Evolutionary conservation across 2,113 vertebrate genomes (phyloP).

Genomic region (Lophius piscatorius): DNA sequence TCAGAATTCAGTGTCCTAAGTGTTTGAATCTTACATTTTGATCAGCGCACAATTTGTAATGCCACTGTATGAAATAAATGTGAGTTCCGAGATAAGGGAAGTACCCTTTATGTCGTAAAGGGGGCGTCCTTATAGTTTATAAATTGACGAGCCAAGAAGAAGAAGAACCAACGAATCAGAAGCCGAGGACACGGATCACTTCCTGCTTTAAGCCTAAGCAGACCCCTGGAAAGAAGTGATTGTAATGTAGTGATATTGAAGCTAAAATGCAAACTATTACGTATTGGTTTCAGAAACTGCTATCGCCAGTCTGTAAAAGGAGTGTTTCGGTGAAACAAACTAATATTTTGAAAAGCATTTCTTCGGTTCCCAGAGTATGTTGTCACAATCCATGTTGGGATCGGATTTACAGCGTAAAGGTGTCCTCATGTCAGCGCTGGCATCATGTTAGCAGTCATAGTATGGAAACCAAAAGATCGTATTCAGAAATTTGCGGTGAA

Average conservation of each 20-base stretch:
- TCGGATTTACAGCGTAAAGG: not conserved
- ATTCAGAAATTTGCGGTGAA: constrained; percentile 23
- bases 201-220: constrained; percentile 51
- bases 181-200: constrained; percentile 2
- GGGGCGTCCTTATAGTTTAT: not conserved
- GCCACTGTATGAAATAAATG: too few relatives aligned
- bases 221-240: not conserved
- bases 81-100: too few relatives aligned
- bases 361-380: not conserved
- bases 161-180: constrained; percentile 46
- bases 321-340: not conserved
- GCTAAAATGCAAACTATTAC: constrained; percentile 43
- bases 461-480: constrained; percentile 19
- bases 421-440: constrained; percentile 8
- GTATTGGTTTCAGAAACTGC: constrained; percentile 5
- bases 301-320: constrained; percentile 4
- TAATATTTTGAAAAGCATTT: not conserved
- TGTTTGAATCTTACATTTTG: too few relatives aligned
- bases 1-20: too few relatives aligned
- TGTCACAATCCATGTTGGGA: not conserved
- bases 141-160: constrained; percentile 28
- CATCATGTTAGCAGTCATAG: not conserved
- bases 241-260: not conserved
- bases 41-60: too few relatives aligned
- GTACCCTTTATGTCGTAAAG: not conserved